Evolutionary conservation across 2,113 vertebrate genomes (phyloP), one percentile per base, ranked within the genome.

Genomic region (Oxyura jamaicensis): DNA sequence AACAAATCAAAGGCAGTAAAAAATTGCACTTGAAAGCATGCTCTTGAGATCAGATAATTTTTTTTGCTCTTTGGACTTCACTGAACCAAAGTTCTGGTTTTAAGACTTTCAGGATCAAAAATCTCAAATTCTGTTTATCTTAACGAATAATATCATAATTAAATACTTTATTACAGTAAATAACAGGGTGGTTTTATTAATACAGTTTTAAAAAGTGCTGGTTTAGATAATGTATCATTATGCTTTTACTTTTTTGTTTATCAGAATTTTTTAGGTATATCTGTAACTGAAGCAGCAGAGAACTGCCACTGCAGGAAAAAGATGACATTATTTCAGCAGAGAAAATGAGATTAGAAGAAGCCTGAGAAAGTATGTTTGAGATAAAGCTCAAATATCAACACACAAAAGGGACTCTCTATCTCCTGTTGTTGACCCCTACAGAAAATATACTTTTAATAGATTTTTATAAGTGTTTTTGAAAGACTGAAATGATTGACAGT

Each of bases 331-430:
- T 74, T 62, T 92, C 44, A 76, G 56, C 8, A 79, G n/a, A 50
- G 21, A 74, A 88, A 79, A 39, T 60, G 8, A 84, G 71, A 52
- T 77, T 90, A 90, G 56, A 94, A 94, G 48, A 44, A 91, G 26
- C 13, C 71, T 72, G 36, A 39, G 60, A 80, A 50, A 77, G 9
- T 1, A 2, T 72, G 96, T 94, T 88, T 95, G 67, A 93, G 87
- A 81, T 96, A 91, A 86, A 82, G n/a, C 85, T 96, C 58, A 89
- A 94, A 92, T 94, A 79, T 55, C 85, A 80, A 84, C 68, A 33
- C 36, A 81, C 18, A 83, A 91, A 93, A 95, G 39, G 23, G 28
- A 36, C 46, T 94, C 14, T 2, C 31, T 55, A 28, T 33, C 68
- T 95, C 58, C 80, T 88, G 12, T 86, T 71, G 52, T 76, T 94